phyloP scores from a whole-genome alignment of 2,888 invertebrate species.

The Meteorus cinctellus region DNA sequence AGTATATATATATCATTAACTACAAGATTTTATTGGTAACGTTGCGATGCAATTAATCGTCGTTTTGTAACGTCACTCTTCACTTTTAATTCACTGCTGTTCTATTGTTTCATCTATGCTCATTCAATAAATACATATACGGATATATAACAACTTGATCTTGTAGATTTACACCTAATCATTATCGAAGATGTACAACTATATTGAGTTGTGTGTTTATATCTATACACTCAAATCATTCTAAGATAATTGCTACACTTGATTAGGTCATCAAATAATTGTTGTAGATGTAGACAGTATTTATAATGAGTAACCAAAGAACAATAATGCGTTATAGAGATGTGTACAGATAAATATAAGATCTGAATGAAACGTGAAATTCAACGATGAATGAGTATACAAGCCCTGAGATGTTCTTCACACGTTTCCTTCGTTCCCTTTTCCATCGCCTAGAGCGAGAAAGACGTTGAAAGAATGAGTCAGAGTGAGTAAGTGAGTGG shows the following conservation, averaged over 20 bases:
- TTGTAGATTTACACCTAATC: too few relatives aligned
- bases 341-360: not conserved
- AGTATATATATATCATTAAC: not conserved
- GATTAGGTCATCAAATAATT: not conserved
- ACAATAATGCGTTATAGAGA: not conserved
- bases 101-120: not conserved
- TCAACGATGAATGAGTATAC: slow-evolving; percentile 25
- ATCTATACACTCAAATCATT: not conserved
- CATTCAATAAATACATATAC: not conserved
- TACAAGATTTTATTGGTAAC: slow-evolving; percentile 13
- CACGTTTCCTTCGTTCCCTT: slow-evolving; percentile 34
- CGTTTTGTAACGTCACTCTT: not conserved
- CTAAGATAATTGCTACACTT: not conserved
- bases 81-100: not conserved
- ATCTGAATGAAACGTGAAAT: slow-evolving; percentile 36
- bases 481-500: slow-evolving; percentile 4
- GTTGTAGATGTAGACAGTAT: not conserved
- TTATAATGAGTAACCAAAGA: not conserved
- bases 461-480: not conserved
- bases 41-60: slow-evolving; percentile 1
- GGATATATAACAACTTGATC: not conserved
- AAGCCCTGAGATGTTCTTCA: slow-evolving; percentile 16
- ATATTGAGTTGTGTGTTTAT: not conserved
- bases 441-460: slow-evolving; percentile 30
- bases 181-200: not conserved